These are phyloP conservation scores for Tragelaphus imberbis DNA, from an alignment of 2,113 vertebrate species.

Conservation along the genomic window DNA sequence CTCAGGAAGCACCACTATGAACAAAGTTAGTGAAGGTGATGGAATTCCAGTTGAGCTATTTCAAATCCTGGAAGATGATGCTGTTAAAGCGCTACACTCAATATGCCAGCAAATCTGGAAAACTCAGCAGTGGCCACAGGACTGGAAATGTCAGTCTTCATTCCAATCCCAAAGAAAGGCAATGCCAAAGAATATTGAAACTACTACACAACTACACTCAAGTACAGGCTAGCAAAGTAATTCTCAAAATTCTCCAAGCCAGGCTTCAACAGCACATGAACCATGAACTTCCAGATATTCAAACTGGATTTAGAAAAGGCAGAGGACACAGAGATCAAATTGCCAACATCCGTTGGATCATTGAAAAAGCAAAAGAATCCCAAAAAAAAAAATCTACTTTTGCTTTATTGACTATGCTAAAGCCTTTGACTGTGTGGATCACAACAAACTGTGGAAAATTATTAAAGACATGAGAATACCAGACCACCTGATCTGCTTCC, in stretches of 20 bases:
- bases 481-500: not conserved
- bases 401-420: not conserved
- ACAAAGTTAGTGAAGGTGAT: too few relatives aligned
- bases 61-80: not conserved
- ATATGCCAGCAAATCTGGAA: not conserved
- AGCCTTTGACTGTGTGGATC: not conserved
- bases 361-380: not conserved
- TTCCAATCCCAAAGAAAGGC: not conserved
- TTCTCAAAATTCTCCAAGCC: not conserved
- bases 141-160: not conserved
- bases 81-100: rapidly evolving
- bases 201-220: not conserved
- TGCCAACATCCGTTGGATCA: not conserved
- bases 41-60: too few relatives aligned
- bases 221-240: not conserved
- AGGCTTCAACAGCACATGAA: not conserved
- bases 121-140: not conserved
- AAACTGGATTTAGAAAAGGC: not conserved
- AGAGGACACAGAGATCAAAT: not conserved
- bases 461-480: not conserved
- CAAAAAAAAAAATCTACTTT: not conserved
- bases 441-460: not conserved
- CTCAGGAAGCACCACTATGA: too few relatives aligned
- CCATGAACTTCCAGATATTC: not conserved
- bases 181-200: not conserved